Percentiles rank a stretch among this genome's conserved stretches.
These are phyloP conservation scores for Rugalucina vietnamica DNA, from an alignment of 2,888 invertebrate genomes.

Conservation along the genomic window DNA sequence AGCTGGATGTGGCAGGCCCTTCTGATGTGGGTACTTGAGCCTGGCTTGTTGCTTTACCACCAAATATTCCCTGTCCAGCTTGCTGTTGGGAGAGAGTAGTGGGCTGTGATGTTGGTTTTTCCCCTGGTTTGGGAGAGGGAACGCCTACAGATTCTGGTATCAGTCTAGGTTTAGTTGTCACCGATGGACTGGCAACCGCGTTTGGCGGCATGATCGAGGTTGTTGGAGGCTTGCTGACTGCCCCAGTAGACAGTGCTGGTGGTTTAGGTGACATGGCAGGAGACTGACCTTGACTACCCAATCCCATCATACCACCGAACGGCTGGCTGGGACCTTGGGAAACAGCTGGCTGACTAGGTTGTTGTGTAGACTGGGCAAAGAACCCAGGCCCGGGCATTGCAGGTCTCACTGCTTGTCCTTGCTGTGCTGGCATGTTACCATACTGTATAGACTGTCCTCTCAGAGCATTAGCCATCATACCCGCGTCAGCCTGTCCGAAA, in stretches of 20 bases:
- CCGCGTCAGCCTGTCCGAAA: slow-evolving; percentile 57
- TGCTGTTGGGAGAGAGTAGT: background rate
- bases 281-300: background rate
- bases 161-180: slow-evolving; percentile 48
- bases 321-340: slow-evolving; percentile 40
- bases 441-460: slow-evolving; percentile 76
- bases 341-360: slow-evolving; percentile 26
- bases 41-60: slow-evolving; percentile 3
- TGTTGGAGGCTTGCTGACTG: slow-evolving; percentile 25
- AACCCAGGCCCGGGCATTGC: slow-evolving; percentile 76
- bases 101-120: slow-evolving; percentile 8
- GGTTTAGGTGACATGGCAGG: slow-evolving; percentile 44
- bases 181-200: slow-evolving; percentile 59
- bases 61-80: background rate
- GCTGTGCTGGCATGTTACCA: slow-evolving; percentile 50
- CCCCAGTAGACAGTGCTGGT: slow-evolving; percentile 23
- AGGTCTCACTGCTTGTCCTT: slow-evolving; percentile 36
- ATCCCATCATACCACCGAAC: slow-evolving; percentile 21
- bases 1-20: background rate
- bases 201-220: slow-evolving; percentile 66
- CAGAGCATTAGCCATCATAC: slow-evolving; percentile 73
- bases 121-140: slow-evolving; percentile 31
- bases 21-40: background rate
- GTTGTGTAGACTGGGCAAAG: slow-evolving; percentile 69
- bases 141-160: slow-evolving; percentile 62